Evolutionary conservation across 2,113 vertebrate species (phyloP).

Genomic region (Himantopus leucocephalus): DNA sequence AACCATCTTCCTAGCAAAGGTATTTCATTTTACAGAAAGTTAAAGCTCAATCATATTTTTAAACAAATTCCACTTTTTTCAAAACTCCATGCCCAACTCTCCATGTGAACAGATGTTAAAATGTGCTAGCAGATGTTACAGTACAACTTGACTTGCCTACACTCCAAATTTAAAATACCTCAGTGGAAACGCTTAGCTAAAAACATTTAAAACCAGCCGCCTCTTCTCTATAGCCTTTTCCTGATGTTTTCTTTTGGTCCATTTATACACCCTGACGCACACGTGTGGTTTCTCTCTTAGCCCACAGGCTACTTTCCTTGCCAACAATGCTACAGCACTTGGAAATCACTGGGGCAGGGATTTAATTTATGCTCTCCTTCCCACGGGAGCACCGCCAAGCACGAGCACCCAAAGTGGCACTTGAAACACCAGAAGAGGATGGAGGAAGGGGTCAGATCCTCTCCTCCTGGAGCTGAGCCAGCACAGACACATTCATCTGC

Average conservation of each 20-base stretch:
- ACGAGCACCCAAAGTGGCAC: neutral
- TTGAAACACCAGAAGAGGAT: neutral
- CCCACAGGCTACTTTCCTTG: neutral
- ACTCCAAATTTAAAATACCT: neutral
- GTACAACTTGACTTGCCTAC: neutral
- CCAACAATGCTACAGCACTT: neutral
- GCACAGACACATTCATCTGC: neutral
- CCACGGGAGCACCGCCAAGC: neutral
- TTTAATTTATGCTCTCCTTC: neutral
- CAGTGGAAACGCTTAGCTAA: neutral
- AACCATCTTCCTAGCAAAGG: neutral
- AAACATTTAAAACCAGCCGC: neutral
- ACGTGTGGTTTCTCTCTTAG: neutral
- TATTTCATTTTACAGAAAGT: neutral
- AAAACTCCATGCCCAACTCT: neutral
- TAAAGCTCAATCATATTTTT: neutral
- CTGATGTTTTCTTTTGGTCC: neutral
- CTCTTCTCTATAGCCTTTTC: neutral
- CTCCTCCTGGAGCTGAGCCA: neutral
- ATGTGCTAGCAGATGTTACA: conserved; percentile 10
- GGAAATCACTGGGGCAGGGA: neutral
- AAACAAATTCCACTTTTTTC: neutral
- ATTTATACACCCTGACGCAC: rapidly evolving
- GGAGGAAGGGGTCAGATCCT: neutral
- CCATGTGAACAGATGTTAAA: neutral